A percentile compares a stretch with the other conserved stretches of the same genome.
Conservation (phyloP, 2,888 invertebrate genomes). For the Andrena camellia region DNA sequence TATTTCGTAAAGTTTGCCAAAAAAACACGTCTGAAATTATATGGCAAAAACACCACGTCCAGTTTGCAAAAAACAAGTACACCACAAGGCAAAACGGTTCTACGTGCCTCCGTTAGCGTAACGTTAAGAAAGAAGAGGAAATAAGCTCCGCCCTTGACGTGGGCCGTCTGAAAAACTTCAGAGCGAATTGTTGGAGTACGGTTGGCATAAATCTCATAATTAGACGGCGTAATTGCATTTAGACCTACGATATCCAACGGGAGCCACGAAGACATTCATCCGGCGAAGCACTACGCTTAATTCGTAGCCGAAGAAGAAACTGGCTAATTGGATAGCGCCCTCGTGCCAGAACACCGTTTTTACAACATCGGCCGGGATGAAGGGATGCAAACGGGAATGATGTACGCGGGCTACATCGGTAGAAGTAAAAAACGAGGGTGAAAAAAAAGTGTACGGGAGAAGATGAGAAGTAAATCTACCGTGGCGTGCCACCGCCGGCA, state of each 20-base stretch:
- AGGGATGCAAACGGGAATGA: slow-evolving; percentile 66
- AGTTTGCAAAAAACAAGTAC: no score
- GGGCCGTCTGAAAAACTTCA: slow-evolving; percentile 1
- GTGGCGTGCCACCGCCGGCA: slow-evolving; percentile 74
- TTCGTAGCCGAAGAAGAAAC: slow-evolving; percentile 68
- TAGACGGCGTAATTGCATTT: slow-evolving; percentile 42
- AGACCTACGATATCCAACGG: slow-evolving; percentile 33
- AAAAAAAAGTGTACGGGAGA: slow-evolving; percentile 59
- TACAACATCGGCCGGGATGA: slow-evolving; percentile 58
- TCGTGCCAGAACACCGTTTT: slow-evolving; percentile 60
- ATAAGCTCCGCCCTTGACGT: background rate
- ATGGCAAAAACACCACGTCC: no score
- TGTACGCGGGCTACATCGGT: slow-evolving; percentile 56
- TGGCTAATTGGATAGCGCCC: slow-evolving; percentile 67
- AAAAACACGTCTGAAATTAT: no score
- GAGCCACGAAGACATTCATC: slow-evolving; percentile 51
- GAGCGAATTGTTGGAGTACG: background rate
- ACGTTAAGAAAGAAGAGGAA: background rate
- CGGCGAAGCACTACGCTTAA: slow-evolving; percentile 56
- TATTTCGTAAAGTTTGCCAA: no score
- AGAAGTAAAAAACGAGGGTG: slow-evolving; percentile 67
- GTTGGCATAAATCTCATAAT: slow-evolving; percentile 40
- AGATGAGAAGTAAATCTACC: slow-evolving; percentile 77
- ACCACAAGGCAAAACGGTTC: no score
- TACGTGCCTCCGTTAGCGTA: background rate